Evolutionary conservation across 2,797 vertebrate genomes (phyloP).

Genomic region (Gallinago solitaria): DNA sequence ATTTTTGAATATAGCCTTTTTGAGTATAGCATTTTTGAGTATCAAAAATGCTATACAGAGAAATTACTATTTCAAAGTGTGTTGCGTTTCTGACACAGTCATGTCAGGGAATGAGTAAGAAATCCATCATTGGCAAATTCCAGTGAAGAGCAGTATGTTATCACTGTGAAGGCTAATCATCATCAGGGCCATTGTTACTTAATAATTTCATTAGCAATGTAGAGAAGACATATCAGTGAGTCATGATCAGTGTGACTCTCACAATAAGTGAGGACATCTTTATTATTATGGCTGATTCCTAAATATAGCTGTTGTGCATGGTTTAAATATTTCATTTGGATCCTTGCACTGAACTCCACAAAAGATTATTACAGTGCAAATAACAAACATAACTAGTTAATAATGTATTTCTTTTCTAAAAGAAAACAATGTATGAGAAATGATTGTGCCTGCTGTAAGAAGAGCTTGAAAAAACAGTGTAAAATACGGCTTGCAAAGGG

Average conservation of each 20-base stretch:
- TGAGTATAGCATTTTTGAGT: neutral
- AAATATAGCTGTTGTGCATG: neutral
- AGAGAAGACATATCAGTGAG: neutral
- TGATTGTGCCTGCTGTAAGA: neutral
- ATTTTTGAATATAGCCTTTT: neutral
- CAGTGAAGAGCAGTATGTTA: neutral
- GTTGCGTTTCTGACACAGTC: neutral
- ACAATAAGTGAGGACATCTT: neutral
- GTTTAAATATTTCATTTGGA: neutral
- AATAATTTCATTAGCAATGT: neutral
- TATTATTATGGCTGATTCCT: neutral
- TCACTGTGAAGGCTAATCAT: neutral
- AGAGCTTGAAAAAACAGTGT: neutral
- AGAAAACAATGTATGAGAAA: neutral
- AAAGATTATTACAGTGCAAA: neutral
- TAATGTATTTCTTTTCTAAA: neutral
- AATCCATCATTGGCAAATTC: neutral
- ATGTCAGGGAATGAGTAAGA: neutral
- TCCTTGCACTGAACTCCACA: neutral
- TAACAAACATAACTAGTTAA: neutral
- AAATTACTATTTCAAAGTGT: neutral
- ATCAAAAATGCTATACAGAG: neutral
- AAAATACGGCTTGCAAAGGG: neutral
- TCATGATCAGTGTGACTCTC: neutral
- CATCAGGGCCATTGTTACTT: neutral